Evolutionary conservation across 2,797 vertebrate species (phyloP).

Genomic region (Masticophis lateralis): DNA sequence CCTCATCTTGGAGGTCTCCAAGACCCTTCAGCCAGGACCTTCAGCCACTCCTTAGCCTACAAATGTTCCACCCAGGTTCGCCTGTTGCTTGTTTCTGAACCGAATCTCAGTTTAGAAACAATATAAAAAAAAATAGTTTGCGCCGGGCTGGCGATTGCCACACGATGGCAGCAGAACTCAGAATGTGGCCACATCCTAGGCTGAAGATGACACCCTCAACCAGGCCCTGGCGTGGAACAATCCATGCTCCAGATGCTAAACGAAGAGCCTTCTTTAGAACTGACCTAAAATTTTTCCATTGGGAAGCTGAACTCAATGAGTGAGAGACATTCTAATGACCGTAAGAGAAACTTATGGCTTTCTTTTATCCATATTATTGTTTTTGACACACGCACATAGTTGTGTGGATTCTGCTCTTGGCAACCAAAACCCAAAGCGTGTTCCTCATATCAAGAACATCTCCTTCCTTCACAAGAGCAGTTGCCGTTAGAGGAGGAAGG

Average conservation of each 20-base stretch:
- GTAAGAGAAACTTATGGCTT: neutral
- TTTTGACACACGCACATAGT: neutral
- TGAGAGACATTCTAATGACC: fast-evolving
- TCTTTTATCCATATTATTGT: neutral
- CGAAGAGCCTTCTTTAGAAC: neutral
- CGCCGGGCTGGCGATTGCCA: neutral
- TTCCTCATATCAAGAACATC: neutral
- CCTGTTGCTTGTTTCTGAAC: neutral
- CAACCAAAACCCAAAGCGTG: neutral
- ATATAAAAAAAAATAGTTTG: neutral
- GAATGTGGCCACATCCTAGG: too few species aligned
- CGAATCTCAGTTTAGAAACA: neutral
- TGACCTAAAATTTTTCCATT: neutral
- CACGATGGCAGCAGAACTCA: neutral
- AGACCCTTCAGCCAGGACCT: neutral
- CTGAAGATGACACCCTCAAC: too few species aligned
- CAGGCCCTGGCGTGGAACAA: neutral
- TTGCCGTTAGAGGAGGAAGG: neutral
- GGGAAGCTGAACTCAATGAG: neutral
- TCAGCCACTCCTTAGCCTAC: neutral
- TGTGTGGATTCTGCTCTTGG: neutral
- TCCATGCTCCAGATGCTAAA: neutral
- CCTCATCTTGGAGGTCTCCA: neutral
- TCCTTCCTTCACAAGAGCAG: neutral
- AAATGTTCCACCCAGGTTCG: neutral